Percentiles rank a stretch among this genome's conserved stretches.
Evolutionary conservation across 2,797 vertebrate species (phyloP).

Genomic region (Myotis myotis): DNA sequence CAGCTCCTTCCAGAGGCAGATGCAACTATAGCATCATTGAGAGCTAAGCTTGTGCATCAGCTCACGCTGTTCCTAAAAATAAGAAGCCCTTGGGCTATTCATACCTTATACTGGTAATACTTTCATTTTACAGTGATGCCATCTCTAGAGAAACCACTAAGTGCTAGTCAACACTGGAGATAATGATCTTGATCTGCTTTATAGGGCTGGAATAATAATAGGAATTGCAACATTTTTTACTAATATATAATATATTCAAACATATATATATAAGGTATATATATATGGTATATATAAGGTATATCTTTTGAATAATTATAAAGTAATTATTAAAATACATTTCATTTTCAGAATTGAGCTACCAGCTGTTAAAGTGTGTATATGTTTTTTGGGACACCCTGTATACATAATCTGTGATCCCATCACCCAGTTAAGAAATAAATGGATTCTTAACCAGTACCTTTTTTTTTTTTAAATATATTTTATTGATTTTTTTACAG

Average conservation of each 20-base stretch:
- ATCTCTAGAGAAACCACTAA: neutral
- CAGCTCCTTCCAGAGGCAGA: neutral
- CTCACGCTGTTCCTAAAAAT: neutral
- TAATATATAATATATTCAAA: neutral
- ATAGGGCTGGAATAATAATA: constrained; percentile 25
- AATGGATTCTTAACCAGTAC: neutral
- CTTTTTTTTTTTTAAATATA: too few relatives aligned
- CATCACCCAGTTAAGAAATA: neutral
- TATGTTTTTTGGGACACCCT: too few relatives aligned
- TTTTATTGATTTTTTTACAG: too few relatives aligned
- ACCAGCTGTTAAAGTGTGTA: too few relatives aligned
- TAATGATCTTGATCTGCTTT: neutral
- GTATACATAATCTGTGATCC: neutral
- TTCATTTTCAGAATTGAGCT: too few relatives aligned
- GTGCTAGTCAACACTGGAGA: neutral
- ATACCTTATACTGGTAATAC: neutral
- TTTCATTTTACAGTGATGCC: neutral
- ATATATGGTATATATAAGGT: neutral
- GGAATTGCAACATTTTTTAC: neutral
- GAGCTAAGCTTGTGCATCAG: neutral
- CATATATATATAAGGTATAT: neutral
- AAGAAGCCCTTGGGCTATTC: neutral
- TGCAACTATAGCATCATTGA: neutral
- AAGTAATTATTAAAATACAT: too few relatives aligned
- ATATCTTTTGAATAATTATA: neutral